Evolutionary conservation across 2,797 vertebrate species (phyloP), one percentile per base, ranked within the genome.

Genomic region (Aeoliscus strigatus): DNA sequence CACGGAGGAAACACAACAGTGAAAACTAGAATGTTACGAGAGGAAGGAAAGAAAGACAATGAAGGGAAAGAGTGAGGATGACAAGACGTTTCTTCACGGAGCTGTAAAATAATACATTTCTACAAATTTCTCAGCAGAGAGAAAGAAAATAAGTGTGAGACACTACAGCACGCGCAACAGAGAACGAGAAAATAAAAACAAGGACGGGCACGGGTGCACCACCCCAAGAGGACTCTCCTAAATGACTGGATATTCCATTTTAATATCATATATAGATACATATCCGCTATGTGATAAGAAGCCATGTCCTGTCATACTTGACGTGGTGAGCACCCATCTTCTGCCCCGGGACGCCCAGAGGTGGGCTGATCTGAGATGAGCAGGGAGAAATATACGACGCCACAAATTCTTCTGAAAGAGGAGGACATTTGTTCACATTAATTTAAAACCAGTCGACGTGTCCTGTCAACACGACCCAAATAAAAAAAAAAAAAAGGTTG

Each of bases 81-180:
- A 89, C 12, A 32, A 67, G 83, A 90, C 71, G 51, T 60, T 77
- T 80, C 83, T 79, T 84, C 56, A 62, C 79, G 81, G 81, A 75
- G 82, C 87, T 89, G 90, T 90, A 93, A 90, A 21, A 93, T 89
- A 84, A 93, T 89, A 86, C 75, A 92, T 91, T 93, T 93, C 92
- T 93, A 92, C 90, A 94, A 85, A 86, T 86, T 84, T 81, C 73
- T 85, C 84, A 62, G 74, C 27, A 42, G 79, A 81, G 77, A 83
- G 74, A 77, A 75, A 76, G 18, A 45, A 40, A 50, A 18, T 48
- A 21, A 47, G 51, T 50, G 52, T 50, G 52, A 54, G 60, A 58
- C 56, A 77, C 82, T 76, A 80, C 58, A 8, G 71, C 75, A 73
- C 68, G 18, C 47, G 70, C 64, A 69, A 73, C 26, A 66, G 60